These are phyloP conservation scores for Drosophila infuscata DNA, from an alignment of 2,888 invertebrate species.

Conservation along the genomic window DNA sequence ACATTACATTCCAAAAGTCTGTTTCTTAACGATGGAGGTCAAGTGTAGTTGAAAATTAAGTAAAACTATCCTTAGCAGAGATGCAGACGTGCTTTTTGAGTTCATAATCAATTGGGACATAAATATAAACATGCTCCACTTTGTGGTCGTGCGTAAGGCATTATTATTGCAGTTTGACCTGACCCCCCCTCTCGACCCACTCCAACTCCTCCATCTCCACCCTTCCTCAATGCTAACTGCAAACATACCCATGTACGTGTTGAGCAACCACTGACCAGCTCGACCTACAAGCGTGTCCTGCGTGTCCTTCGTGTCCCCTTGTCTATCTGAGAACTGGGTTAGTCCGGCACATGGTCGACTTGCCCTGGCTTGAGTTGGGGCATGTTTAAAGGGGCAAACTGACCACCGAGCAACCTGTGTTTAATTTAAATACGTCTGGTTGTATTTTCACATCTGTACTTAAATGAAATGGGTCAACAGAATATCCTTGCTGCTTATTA, in stretches of 20 bases:
- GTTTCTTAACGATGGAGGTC: neutral
- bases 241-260: slow-evolving; percentile 57
- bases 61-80: neutral
- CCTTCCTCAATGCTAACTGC: slow-evolving; percentile 6
- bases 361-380: slow-evolving; percentile 18
- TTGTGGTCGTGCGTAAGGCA: slow-evolving; percentile 53
- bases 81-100: slow-evolving; percentile 24
- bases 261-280: slow-evolving; percentile 38
- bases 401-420: slow-evolving; percentile 3
- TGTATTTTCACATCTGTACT: slow-evolving; percentile 45
- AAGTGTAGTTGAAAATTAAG: neutral
- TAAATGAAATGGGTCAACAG: slow-evolving; percentile 2
- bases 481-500: slow-evolving; percentile 2
- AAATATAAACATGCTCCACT: slow-evolving; percentile 72
- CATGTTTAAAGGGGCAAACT: slow-evolving; percentile 8
- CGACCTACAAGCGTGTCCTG: slow-evolving; percentile 27
- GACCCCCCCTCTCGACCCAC: neutral
- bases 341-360: slow-evolving; percentile 42
- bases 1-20: neutral
- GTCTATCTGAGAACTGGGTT: slow-evolving; percentile 53
- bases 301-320: neutral
- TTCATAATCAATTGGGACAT: slow-evolving; percentile 69
- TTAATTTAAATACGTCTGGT: slow-evolving; percentile 49
- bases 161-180: slow-evolving; percentile 18
- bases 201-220: neutral